phyloP scores from a whole-genome alignment of 2,113 vertebrate genomes.

The Vulpes ferrilata region DNA sequence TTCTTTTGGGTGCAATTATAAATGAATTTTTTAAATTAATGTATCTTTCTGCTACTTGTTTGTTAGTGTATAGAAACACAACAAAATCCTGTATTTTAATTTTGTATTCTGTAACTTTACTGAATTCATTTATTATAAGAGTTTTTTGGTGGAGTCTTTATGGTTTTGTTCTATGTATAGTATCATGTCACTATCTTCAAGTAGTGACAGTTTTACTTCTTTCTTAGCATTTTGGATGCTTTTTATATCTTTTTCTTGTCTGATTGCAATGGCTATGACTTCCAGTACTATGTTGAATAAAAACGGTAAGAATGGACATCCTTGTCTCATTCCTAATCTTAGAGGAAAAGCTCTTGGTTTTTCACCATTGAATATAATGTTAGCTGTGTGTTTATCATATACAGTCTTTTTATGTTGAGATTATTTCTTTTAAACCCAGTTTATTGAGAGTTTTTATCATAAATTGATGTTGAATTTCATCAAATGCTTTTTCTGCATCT shows the following conservation, averaged over 20 bases:
- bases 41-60: background rate
- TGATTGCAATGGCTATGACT: background rate
- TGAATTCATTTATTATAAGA: background rate
- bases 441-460: background rate
- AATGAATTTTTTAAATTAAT: background rate
- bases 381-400: background rate
- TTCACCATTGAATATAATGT: background rate
- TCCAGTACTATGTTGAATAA: background rate
- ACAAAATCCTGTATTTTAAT: background rate
- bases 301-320: background rate
- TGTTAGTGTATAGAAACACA: background rate
- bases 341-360: background rate
- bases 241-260: background rate
- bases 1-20: background rate
- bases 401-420: background rate
- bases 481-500: background rate
- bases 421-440: background rate
- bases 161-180: background rate
- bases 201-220: background rate
- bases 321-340: background rate
- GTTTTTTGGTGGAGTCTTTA: background rate
- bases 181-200: background rate
- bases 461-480: background rate
- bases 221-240: background rate
- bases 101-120: background rate